A percentile compares a stretch with the other conserved stretches of the same genome.
These are phyloP conservation scores for Amphimallon solstitiale DNA, from an alignment of 2,888 invertebrate genomes.

Conservation along the genomic window DNA sequence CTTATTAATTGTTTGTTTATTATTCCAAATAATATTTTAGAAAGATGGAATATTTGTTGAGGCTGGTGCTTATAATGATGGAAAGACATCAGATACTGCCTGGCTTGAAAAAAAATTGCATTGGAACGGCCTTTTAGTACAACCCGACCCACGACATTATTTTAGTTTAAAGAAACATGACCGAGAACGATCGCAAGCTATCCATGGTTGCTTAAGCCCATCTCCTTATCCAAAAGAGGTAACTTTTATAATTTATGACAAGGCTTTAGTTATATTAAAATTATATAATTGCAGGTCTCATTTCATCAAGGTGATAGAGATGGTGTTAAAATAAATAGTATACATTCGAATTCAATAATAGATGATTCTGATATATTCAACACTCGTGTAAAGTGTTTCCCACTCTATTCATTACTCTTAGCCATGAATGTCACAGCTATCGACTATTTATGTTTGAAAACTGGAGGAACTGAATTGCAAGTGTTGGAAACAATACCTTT, in stretches of 20 bases:
- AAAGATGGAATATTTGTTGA: slow-evolving; percentile 79
- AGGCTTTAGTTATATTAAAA: not conserved
- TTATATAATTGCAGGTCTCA: slow-evolving; percentile 59
- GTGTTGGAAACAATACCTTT: slow-evolving; percentile 71
- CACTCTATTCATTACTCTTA: slow-evolving; percentile 81
- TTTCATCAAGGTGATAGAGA: slow-evolving; percentile 64
- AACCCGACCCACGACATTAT: slow-evolving; percentile 83
- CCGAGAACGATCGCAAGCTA: slow-evolving; percentile 69
- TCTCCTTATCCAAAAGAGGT: slow-evolving; percentile 81
- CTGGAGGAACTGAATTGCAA: slow-evolving; percentile 65
- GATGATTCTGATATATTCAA: slow-evolving; percentile 70
- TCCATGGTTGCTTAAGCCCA: slow-evolving; percentile 84
- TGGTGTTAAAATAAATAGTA: slow-evolving; percentile 62
- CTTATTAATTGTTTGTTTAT: slow-evolving; percentile 48
- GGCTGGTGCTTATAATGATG: slow-evolving; percentile 70
- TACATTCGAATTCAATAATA: slow-evolving; percentile 67
- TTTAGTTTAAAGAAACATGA: slow-evolving; percentile 71
- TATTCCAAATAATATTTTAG: slow-evolving; percentile 57
- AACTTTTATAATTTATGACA: slow-evolving; percentile 46
- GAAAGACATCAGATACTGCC: slow-evolving; percentile 72
- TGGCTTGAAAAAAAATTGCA: slow-evolving; percentile 76
- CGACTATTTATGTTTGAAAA: slow-evolving; percentile 76
- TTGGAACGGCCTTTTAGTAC: slow-evolving; percentile 81
- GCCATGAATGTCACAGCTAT: slow-evolving; percentile 78
- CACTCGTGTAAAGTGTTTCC: slow-evolving; percentile 85